Percentiles rank a stretch among this genome's conserved stretches.
These are phyloP conservation scores for Sarcoramphus papa DNA, from an alignment of 2,797 vertebrate species.

Conservation along the genomic window DNA sequence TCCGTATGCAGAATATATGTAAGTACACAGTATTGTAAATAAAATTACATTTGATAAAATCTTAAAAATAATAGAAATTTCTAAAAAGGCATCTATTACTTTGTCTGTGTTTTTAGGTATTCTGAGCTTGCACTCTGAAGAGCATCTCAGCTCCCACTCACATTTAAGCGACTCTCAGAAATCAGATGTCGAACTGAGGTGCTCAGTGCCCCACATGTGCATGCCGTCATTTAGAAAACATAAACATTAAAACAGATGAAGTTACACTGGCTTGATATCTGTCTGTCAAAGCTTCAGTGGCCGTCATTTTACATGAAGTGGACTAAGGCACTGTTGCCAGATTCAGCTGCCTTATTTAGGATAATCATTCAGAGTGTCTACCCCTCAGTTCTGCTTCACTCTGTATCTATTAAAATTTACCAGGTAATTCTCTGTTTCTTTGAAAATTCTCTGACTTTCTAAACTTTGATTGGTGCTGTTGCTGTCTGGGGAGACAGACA, in stretches of 20 bases:
- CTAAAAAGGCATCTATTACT: neutral
- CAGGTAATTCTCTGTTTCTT: neutral
- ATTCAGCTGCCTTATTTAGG: neutral
- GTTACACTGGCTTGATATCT: neutral
- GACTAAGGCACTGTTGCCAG: neutral
- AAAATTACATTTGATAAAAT: neutral
- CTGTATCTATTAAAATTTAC: neutral
- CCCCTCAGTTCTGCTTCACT: neutral
- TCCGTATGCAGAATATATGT: neutral
- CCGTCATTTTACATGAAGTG: neutral
- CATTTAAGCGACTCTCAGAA: neutral
- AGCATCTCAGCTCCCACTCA: neutral
- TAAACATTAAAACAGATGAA: neutral
- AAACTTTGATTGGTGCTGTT: neutral
- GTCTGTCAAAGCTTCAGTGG: neutral
- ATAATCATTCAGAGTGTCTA: neutral
- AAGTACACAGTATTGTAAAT: neutral
- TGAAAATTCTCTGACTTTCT: neutral
- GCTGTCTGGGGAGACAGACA: neutral
- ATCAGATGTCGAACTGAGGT: neutral
- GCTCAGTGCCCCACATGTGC: neutral
- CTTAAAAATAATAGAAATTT: neutral
- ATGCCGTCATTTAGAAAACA: neutral
- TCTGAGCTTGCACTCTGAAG: neutral
- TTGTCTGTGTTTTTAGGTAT: neutral